phyloP scores from a whole-genome alignment of 1,140 invertebrate genomes.

The Triops cancriformis region DNA sequence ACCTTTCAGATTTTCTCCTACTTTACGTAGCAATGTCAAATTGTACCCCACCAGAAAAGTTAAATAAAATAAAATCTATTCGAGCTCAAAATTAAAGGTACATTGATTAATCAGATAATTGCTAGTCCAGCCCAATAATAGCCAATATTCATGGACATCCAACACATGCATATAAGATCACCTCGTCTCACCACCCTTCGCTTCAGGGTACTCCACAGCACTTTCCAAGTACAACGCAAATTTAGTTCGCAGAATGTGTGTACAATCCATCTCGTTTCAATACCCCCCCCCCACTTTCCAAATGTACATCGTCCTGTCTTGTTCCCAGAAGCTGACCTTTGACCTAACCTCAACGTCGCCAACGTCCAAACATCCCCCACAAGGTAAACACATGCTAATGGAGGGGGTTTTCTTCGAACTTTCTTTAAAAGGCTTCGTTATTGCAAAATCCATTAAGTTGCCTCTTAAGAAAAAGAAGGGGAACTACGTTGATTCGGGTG shows the following conservation, averaged over 20 bases:
- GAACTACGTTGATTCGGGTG: neutral
- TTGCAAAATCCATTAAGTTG: neutral
- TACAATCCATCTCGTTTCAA: too few relatives aligned
- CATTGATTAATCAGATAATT: too few relatives aligned
- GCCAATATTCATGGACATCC: too few relatives aligned
- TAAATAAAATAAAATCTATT: too few relatives aligned
- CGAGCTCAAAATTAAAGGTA: too few relatives aligned
- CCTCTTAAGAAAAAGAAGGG: neutral
- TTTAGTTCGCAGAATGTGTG: neutral
- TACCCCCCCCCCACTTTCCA: too few relatives aligned
- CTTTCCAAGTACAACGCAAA: neutral
- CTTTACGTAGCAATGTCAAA: too few relatives aligned
- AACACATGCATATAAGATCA: neutral
- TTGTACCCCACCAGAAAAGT: too few relatives aligned
- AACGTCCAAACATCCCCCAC: neutral
- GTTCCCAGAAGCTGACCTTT: neutral
- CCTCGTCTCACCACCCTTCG: neutral
- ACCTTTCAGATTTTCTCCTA: too few relatives aligned
- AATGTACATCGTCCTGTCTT: neutral
- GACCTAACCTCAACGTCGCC: neutral
- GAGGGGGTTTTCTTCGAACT: neutral
- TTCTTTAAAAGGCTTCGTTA: neutral
- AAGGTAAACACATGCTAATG: conserved; percentile 8
- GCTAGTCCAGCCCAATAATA: too few relatives aligned
- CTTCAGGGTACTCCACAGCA: neutral